phyloP scores from a whole-genome alignment of 2,888 invertebrate genomes.

The Tryphoninae sp. region DNA sequence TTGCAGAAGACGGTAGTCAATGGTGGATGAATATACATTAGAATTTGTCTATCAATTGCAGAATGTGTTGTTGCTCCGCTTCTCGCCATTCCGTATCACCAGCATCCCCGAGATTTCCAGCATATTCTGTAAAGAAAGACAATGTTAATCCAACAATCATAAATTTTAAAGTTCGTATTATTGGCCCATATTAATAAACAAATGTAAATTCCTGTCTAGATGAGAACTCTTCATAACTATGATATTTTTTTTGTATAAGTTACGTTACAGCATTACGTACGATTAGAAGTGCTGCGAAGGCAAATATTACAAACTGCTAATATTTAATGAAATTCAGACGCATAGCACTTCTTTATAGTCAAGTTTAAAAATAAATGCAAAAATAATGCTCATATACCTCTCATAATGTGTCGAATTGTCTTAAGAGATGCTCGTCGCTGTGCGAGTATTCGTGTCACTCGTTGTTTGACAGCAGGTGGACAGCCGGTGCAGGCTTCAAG shows the following conservation, averaged over 20 bases:
- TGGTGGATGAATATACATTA: conserved; percentile 80
- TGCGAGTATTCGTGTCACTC: conserved; percentile 94
- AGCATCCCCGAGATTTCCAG: conserved; percentile 96
- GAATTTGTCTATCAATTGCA: conserved; percentile 96
- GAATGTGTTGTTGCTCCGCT: conserved; percentile 94
- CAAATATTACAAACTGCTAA: too few species aligned
- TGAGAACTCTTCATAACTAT: too few species aligned
- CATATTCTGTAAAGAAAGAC: conserved; percentile 88
- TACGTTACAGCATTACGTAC: too few species aligned
- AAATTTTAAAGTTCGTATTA: too few species aligned
- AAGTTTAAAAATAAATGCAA: too few species aligned
- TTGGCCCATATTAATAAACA: too few species aligned
- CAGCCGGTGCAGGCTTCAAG: conserved; percentile 90
- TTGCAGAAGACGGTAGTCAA: conserved; percentile 4
- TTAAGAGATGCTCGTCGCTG: conserved; percentile 95
- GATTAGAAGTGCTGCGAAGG: too few species aligned
- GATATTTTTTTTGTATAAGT: too few species aligned
- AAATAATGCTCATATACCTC: conserved; percentile 84
- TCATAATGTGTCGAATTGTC: conserved; percentile 95
- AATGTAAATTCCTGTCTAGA: too few species aligned
- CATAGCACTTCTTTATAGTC: too few species aligned
- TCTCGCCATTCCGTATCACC: conserved; percentile 93
- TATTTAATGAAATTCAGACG: too few species aligned
- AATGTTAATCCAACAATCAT: background rate
- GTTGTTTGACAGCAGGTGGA: conserved; percentile 89